Evolutionary conservation across 2,888 invertebrate species (phyloP), one percentile per base, ranked within the genome.

Genomic region (Tetropium fuscum): DNA sequence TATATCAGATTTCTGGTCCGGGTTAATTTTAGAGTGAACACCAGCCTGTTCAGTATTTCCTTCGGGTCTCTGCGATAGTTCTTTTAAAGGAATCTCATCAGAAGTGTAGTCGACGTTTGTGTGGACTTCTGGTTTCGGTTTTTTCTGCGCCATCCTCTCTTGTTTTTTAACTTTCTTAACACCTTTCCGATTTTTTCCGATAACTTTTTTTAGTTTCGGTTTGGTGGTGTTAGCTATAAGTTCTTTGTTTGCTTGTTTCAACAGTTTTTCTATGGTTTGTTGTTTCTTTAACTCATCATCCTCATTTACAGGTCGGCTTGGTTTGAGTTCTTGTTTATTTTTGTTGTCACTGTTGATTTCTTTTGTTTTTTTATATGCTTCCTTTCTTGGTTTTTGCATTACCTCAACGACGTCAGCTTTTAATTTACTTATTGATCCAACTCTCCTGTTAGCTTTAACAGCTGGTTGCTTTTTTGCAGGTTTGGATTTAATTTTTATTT

Each of bases 291-390:
- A 54, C 36, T 63, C 70, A 18, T 70, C 66, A 78, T 53, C 74
- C 74, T 66, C 58, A 41, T 59, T 63, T 68, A 71, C 19, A 13
- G 8, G 13, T 10, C 2, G 22, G 38, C 27, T 43, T 34, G 32
- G 22, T 54, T 64, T 71, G 1, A 5, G 2, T 36, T 13, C 38
- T 11, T 11, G 32, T 15, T 41, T 56, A 6, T n/a, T 27, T 38
- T 60, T 53, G 1, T 20, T 56, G 16, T 55, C 48, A 49, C 27
- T 34, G 16, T 73, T 51, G 20, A 71, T 69, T 57, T 70, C 74
- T 63, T 80, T 82, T 20, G 68, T 64, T 22, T 80, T 81, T 13
- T 73, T 47, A 25, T 27, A 40, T 41, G 41, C 11, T 4, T 22
- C 19, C 53, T 53, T 53, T 13, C 20, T 49, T 30, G 34, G 8